Percentiles rank a stretch among this genome's conserved stretches.
Evolutionary conservation across 2,113 vertebrate species (phyloP).

Genomic region (Capricornis sumatraensis): DNA sequence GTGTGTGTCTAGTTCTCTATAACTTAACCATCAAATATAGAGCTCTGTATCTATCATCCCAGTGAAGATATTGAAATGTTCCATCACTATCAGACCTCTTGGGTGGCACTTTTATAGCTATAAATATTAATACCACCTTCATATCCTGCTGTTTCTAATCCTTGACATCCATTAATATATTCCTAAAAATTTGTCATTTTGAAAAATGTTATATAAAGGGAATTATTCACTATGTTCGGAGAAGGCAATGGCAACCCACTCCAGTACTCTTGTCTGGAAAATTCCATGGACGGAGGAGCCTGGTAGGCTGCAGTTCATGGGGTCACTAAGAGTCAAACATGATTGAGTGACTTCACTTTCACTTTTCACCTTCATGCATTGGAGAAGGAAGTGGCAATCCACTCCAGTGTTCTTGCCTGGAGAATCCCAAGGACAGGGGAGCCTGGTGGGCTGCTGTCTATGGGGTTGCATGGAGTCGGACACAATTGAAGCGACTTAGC

Average conservation of each 20-base stretch:
- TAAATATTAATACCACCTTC: neutral
- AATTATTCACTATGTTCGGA: neutral
- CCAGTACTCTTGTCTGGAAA: no score
- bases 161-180: neutral
- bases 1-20: neutral
- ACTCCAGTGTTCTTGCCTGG: no score
- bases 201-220: neutral
- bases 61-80: neutral
- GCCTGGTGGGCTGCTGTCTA: no score
- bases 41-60: neutral
- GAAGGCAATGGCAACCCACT: no score
- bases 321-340: fast-evolving
- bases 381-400: no score
- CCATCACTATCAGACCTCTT: neutral
- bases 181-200: neutral
- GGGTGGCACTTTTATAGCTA: neutral
- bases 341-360: no score
- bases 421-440: no score
- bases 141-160: neutral
- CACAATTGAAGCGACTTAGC: no score
- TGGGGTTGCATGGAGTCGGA: fast-evolving
- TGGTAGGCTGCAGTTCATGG: no score
- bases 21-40: neutral
- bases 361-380: no score
- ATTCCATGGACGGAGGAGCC: no score